Conservation (phyloP, 2,888 invertebrate species). For the Ceriagrion tenellum region DNA sequence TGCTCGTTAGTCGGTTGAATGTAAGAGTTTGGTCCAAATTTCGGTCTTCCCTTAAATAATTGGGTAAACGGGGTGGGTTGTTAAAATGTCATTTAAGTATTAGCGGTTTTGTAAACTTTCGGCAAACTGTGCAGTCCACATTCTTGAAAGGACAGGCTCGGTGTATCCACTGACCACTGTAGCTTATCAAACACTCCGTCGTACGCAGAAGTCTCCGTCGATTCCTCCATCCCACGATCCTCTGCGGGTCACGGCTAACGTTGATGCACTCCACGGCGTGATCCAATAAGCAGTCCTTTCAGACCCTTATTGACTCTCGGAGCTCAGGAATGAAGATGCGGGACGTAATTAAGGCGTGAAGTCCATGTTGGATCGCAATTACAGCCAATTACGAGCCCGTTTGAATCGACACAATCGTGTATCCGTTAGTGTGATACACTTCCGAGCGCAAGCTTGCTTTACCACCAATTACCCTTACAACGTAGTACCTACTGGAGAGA, state of each 20-base stretch:
- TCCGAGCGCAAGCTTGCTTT: no score
- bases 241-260: background rate
- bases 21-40: background rate
- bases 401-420: no score
- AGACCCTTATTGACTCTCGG: background rate
- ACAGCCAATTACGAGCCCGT: no score
- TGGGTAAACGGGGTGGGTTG: background rate
- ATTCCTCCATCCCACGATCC: slow-evolving; percentile 2
- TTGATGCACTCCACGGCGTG: background rate
- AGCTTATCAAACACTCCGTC: background rate
- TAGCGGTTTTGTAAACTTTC: background rate
- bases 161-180: background rate
- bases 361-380: background rate
- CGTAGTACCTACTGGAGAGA: no score
- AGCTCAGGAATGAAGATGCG: background rate
- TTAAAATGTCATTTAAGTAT: background rate
- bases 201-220: background rate
- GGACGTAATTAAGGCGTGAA: background rate
- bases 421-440: no score
- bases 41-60: background rate
- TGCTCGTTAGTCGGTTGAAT: background rate
- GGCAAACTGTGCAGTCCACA: background rate
- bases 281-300: background rate
- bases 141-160: background rate
- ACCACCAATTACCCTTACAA: no score